These are phyloP conservation scores for Pedionomus torquatus DNA, from an alignment of 2,113 vertebrate genomes.

Conservation along the genomic window DNA sequence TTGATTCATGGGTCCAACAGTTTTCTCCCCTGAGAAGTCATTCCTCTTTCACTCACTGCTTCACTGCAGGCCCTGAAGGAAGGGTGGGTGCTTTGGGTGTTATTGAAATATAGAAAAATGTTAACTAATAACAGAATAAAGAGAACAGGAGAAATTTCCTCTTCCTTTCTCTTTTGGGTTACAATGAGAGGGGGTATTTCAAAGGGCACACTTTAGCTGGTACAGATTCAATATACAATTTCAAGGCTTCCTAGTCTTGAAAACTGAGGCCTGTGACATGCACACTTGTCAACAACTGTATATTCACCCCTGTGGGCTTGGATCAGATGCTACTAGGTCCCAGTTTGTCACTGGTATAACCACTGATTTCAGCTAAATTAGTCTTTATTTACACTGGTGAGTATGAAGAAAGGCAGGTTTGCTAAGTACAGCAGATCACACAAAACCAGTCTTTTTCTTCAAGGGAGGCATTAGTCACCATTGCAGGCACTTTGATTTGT, in stretches of 20 bases:
- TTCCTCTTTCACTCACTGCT: background rate
- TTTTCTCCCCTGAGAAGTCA: background rate
- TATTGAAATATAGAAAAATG: background rate
- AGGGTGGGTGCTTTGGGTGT: background rate
- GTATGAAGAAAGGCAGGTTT: slow-evolving; percentile 56
- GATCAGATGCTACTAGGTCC: background rate
- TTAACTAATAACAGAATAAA: background rate
- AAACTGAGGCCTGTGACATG: background rate
- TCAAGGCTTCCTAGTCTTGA: background rate
- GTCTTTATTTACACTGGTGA: slow-evolving; percentile 14
- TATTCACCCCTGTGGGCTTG: background rate
- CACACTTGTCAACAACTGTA: background rate
- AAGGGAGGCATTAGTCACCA: slow-evolving; percentile 46
- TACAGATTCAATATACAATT: background rate
- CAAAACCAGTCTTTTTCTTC: slow-evolving; percentile 24
- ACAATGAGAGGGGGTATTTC: background rate
- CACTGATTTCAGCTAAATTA: slow-evolving; percentile 24
- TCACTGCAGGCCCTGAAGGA: background rate
- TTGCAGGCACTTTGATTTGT: background rate
- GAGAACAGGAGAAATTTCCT: background rate
- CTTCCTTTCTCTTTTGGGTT: background rate
- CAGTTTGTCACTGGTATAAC: background rate
- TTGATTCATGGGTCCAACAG: accelerated
- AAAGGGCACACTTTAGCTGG: background rate
- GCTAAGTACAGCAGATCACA: slow-evolving; percentile 5